Base-by-base conservation (phyloP, 2,888 invertebrate species). In the Acronicta leporina region DNA sequence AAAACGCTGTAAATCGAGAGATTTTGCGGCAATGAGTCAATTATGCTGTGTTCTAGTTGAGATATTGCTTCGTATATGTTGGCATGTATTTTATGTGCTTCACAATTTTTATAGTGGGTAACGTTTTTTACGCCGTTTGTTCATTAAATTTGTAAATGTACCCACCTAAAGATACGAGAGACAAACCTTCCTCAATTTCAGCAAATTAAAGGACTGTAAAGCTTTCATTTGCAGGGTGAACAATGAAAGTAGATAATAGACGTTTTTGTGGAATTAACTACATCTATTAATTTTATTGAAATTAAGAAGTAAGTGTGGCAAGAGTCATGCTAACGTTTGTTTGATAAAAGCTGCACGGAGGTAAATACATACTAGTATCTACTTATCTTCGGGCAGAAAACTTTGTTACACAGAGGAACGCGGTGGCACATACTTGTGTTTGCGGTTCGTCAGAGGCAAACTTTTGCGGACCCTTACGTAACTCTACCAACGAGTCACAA, bases 361-460 rank as follows among this genome's bases (percentile, higher is more conserved):
- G 53, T 65, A 68, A 54, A 63, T 59, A 73, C 46, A 60, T 73
- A 72, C 73, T 65, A 30, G 48, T 45, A 45, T 30, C 62, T 75
- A 58, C 62, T 59, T 68, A 68, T 71, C 61, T 75, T 64, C 63
- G 52, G 49, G 68, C 53, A 60, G 68, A 64, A 63, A 80, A 78
- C 73, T 80, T 76, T 76, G 77, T 79, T 73, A 68, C 61, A 55
- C 62, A 63, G 68, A 62, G 66, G 73, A 63, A 76, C 72, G 72
- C 70, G 61, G 64, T 53, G 55, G 47, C 61, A 66, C 65, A 66
- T 65, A 66, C 77, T 76, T 76, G 75, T 68, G 78, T 84, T 84
- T 86, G 86, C 67, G 84, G 84, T 85, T 79, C 80, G 80, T 83
- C 83, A 84, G 84, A 85, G 80, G 79, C 73, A 80, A 83, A 81